Evolutionary conservation across 2,113 vertebrate genomes (phyloP).

Genomic region (Carlito syrichta): DNA sequence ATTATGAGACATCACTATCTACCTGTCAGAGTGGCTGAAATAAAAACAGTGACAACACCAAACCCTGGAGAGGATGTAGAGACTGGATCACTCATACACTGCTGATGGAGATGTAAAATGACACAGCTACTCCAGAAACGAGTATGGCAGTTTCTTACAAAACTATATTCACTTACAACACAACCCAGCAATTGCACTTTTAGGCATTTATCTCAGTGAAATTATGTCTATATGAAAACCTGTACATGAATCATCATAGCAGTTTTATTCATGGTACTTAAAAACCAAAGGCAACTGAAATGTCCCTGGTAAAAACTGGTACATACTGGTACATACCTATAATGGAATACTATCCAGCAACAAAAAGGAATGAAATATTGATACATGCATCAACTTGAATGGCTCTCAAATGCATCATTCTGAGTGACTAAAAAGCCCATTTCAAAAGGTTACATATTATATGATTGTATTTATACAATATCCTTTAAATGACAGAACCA

Average conservation of each 20-base stretch:
- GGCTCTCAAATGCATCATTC: neutral
- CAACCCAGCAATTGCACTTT: neutral
- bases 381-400: neutral
- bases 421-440: neutral
- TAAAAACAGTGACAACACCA: neutral
- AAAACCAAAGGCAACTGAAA: neutral
- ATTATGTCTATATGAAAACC: neutral
- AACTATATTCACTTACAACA: neutral
- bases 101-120: neutral
- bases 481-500: slow-evolving; percentile 25
- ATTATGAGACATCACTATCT: neutral
- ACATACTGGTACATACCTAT: neutral
- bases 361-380: slow-evolving; percentile 23
- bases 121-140: neutral
- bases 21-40: neutral
- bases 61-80: neutral
- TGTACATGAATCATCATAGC: neutral
- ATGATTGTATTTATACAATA: neutral
- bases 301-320: neutral
- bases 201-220: neutral
- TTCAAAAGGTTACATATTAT: slow-evolving; percentile 4
- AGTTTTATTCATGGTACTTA: neutral
- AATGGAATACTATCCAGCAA: slow-evolving; percentile 20
- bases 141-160: neutral
- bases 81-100: neutral